Base-by-base conservation (phyloP, 2,113 vertebrate species). In the Onychostoma macrolepis region DNA sequence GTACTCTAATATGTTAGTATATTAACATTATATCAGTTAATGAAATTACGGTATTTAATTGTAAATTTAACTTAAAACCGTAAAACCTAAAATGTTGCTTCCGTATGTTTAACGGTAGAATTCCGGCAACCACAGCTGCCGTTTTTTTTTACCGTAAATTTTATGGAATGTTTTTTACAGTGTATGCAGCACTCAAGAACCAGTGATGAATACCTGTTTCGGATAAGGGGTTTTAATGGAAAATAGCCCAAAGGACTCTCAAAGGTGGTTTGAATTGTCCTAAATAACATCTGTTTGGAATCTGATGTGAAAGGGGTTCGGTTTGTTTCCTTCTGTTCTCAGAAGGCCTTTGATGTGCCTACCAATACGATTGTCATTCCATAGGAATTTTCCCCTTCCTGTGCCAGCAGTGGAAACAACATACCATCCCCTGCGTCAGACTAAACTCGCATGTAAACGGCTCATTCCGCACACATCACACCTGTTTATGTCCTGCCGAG, bases 381-480 rank as follows among this genome's bases (percentile, higher is more conserved):
- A 76, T 69, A 81, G 85, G 82, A 87, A 87, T 89, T 84, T 85
- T 83, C 88, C 82, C 65, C 85, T 89, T 71, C 71, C 69, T 79
- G 9, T 76, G 88, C 76, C 82, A 87, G 48, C 36, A 85, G 88
- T 77, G 77, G 88, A 89, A 87, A 65, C 75, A 89, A 50, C 77
- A 67, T 81, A 84, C 65, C 77, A n/a, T 77, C 56, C 79, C 28
- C 41, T 74, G 48, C 41, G 28, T 69, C n/a, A 83, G 53, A 84
- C 50, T 78, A 86, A 86, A 71, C 80, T 72, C 17, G 45, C 72
- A 83, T 53, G 38, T 86, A 48, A 50, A 36, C 36, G 28, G n/a
- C 85, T 84, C 81, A 86, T 86, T 84, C 88, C 69, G 9, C 75
- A 86, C 65, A 67, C 53, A 58, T 85, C 88, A 86, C 63, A 84